Percentiles rank a stretch among this genome's conserved stretches.
phyloP scores from a whole-genome alignment of 2,888 invertebrate genomes.

The Hedychridium roseum region DNA sequence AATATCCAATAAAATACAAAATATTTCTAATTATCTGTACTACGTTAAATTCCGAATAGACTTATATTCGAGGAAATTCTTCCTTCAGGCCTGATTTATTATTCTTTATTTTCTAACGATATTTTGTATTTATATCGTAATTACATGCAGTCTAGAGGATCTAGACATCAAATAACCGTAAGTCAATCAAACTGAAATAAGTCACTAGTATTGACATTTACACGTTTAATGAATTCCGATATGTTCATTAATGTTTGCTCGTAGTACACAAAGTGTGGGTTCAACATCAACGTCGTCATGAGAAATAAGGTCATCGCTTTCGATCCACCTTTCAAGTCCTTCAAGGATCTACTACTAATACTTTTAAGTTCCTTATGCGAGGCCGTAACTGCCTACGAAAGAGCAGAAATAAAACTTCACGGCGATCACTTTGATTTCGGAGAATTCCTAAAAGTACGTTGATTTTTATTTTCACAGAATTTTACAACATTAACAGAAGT shows the following conservation, averaged over 20 bases:
- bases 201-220: no score
- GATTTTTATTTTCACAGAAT: no score
- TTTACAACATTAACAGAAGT: no score
- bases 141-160: slow-evolving; percentile 33
- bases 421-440: slow-evolving; percentile 65
- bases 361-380: slow-evolving; percentile 79
- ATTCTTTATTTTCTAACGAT: neutral
- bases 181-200: no score
- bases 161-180: slow-evolving; percentile 26
- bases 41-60: no score
- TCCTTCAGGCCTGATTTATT: no score
- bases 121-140: slow-evolving; percentile 4
- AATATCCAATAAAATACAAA: no score
- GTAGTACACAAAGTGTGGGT: slow-evolving; percentile 75
- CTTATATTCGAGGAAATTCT: no score
- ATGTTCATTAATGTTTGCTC: no score
- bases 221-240: no score
- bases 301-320: slow-evolving; percentile 73
- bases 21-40: no score
- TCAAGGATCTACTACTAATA: slow-evolving; percentile 74
- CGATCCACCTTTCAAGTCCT: slow-evolving; percentile 79
- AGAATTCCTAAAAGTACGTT: neutral
- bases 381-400: slow-evolving; percentile 75
- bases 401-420: slow-evolving; percentile 81
- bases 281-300: slow-evolving; percentile 70